Base-by-base conservation (phyloP, 2,888 invertebrate species). In the Entomobrya multifasciata region DNA sequence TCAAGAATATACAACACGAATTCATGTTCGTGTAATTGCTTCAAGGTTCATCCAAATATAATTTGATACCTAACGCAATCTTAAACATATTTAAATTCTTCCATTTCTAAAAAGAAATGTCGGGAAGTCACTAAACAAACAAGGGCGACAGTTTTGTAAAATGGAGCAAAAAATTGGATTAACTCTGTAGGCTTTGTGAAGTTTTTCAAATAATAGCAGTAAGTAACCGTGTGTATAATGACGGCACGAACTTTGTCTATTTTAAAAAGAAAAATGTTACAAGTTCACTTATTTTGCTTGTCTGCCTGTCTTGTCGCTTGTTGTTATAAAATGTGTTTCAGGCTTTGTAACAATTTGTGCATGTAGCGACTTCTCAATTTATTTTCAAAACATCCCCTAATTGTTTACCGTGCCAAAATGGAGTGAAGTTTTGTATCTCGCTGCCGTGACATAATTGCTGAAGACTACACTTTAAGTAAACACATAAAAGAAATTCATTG, bases 381-480 rank as follows among this genome's bases (percentile, higher is more conserved):
- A 17, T 52, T 15, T 15, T 3, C 13, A 1, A 57, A 6, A 41
- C 13, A 15, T 10, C 60, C 52, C 25, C 25, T 13, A 60, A 60
- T 60, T 25, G n/a, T 52, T 44, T 22, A 17, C 25, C 70, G 44
- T 74, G 22, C 52, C 52, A 74, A n/a, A 30, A 25, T 17, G 44
- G 57, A 77, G 78, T 62, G 44, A 44, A 57, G 25, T 78, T 36
- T 36, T 36, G 25, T 47, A 27, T 17, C 25, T 22, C 47, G 27
- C 70, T 70, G 78, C 78, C 62, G 78, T 78, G 78, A 78, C 78
- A 78, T 78, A 78, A 78, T 78, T 78, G 78, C 44, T 62, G 62
- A 78, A 78, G 78, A 78, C 47, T 62, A 27, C 62, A 62, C 62
- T 25, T 41, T 76, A 27, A 8, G 25, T 41, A 57, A 76, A 74